A percentile compares a stretch with the other conserved stretches of the same genome.
phyloP scores from a whole-genome alignment of 1,140 invertebrate genomes.

The Drosophila pectinifera region DNA sequence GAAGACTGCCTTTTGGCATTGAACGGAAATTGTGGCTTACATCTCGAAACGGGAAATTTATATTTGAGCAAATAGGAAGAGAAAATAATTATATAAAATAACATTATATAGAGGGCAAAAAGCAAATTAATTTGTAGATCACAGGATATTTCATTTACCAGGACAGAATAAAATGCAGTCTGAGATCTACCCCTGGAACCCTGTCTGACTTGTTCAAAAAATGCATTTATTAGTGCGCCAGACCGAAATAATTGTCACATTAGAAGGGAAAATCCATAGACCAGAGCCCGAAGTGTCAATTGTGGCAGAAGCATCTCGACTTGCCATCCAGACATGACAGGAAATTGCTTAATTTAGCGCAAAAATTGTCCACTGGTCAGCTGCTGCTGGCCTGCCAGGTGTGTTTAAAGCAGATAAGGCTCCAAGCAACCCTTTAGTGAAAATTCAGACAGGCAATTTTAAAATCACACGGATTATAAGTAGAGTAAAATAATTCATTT shows the following conservation, averaged over 20 bases:
- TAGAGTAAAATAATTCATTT: constrained; percentile 25
- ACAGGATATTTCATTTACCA: too few species aligned
- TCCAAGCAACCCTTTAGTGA: constrained; percentile 33
- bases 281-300: constrained; percentile 15
- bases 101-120: constrained; percentile 2
- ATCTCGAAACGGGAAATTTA: constrained; percentile 1
- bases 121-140: not conserved
- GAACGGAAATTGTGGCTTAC: constrained; percentile 34
- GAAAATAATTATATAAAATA: constrained; percentile 16
- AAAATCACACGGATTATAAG: constrained; percentile 15
- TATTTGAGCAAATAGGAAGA: not conserved
- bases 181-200: not conserved
- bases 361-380: constrained; percentile 69
- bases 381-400: constrained; percentile 15
- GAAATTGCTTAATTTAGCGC: constrained; percentile 82
- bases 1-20: constrained; percentile 26
- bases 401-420: constrained; percentile 13
- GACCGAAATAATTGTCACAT: constrained; percentile 80
- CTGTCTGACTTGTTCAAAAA: constrained; percentile 22
- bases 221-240: constrained; percentile 74
- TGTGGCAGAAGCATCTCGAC: constrained; percentile 4
- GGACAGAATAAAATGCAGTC: not conserved
- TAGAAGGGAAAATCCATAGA: constrained; percentile 48
- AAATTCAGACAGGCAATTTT: constrained; percentile 8
- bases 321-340: constrained; percentile 38